Conservation (phyloP, 2,797 vertebrate species). For the Cyprinella venusta region DNA sequence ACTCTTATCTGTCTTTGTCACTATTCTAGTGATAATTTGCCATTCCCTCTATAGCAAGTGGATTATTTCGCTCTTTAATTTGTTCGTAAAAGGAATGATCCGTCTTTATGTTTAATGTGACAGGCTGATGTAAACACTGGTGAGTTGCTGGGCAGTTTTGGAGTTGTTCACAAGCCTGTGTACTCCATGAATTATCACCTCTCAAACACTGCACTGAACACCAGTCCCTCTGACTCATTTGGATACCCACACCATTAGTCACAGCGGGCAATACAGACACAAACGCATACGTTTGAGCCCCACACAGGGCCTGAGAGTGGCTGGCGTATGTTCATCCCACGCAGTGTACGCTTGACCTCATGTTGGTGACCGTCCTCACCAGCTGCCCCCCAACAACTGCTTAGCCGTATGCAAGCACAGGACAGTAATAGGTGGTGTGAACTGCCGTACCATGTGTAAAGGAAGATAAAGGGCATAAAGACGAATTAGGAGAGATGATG, state of each 20-base stretch:
- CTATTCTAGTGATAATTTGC: neutral
- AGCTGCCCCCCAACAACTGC: slow-evolving; percentile 80
- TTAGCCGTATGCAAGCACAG: slow-evolving; percentile 70
- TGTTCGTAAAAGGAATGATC: slow-evolving; percentile 19
- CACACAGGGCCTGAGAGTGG: slow-evolving; percentile 58
- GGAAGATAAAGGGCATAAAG: slow-evolving; percentile 65
- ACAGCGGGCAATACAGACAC: slow-evolving; percentile 70
- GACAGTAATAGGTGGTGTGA: slow-evolving; percentile 70
- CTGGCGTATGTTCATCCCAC: slow-evolving; percentile 69
- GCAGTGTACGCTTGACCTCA: slow-evolving; percentile 65
- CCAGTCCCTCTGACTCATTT: slow-evolving; percentile 79
- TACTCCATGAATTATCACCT: slow-evolving; percentile 75
- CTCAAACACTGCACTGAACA: slow-evolving; percentile 71
- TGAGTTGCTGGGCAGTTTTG: slow-evolving; percentile 80
- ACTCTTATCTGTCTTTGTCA: neutral
- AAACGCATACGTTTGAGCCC: slow-evolving; percentile 30
- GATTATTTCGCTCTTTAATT: neutral
- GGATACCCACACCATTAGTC: slow-evolving; percentile 83
- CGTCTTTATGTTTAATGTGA: slow-evolving; percentile 55
- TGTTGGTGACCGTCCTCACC: slow-evolving; percentile 65
- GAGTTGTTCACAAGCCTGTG: slow-evolving; percentile 50
- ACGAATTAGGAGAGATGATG: slow-evolving; percentile 60
- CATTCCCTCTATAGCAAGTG: neutral
- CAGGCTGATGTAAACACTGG: slow-evolving; percentile 66
- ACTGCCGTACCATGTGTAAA: slow-evolving; percentile 55